Evolutionary conservation across 1,140 invertebrate species (phyloP).

Genomic region (Drosophila melanica): DNA sequence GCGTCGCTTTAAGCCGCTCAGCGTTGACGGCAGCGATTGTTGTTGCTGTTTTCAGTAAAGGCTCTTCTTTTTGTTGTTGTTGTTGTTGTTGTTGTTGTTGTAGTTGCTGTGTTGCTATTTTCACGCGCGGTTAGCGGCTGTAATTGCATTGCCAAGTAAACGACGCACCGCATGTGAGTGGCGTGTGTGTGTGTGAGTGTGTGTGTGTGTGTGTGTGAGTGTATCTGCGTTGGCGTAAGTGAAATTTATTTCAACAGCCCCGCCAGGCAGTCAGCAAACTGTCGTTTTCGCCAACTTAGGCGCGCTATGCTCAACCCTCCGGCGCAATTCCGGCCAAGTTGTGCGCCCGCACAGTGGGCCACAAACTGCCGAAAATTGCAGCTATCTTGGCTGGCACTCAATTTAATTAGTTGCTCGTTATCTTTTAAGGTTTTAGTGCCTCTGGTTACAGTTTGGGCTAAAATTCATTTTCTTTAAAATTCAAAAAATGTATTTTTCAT

Average conservation of each 20-base stretch:
- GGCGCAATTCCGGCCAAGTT: neutral
- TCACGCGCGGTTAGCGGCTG: slow-evolving; percentile 79
- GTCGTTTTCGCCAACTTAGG: slow-evolving; percentile 62
- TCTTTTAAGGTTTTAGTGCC: neutral
- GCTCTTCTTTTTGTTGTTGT: slow-evolving; percentile 1
- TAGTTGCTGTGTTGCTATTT: slow-evolving; percentile 64
- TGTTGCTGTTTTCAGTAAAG: slow-evolving; percentile 11
- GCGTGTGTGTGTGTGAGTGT: slow-evolving; percentile 37
- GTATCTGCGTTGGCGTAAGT: slow-evolving; percentile 67
- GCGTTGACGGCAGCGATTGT: slow-evolving; percentile 25
- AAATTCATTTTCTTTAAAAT: neutral
- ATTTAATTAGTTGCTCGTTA: slow-evolving; percentile 18
- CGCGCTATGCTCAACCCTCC: slow-evolving; percentile 2
- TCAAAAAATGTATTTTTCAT: no score
- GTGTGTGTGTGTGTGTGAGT: slow-evolving; percentile 24
- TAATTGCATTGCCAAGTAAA: slow-evolving; percentile 82
- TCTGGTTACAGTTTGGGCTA: neutral
- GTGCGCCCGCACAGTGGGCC: slow-evolving; percentile 31
- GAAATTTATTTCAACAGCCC: slow-evolving; percentile 78
- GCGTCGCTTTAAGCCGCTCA: slow-evolving; percentile 75
- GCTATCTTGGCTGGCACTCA: slow-evolving; percentile 6
- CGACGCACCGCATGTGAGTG: slow-evolving; percentile 66
- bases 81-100: slow-evolving; percentile 39
- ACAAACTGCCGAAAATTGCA: slow-evolving; percentile 20
- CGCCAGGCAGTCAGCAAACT: slow-evolving; percentile 70